Percentiles rank a stretch among this genome's conserved stretches.
phyloP scores from a whole-genome alignment of 2,113 vertebrate species.

The Eubucco bourcierii region DNA sequence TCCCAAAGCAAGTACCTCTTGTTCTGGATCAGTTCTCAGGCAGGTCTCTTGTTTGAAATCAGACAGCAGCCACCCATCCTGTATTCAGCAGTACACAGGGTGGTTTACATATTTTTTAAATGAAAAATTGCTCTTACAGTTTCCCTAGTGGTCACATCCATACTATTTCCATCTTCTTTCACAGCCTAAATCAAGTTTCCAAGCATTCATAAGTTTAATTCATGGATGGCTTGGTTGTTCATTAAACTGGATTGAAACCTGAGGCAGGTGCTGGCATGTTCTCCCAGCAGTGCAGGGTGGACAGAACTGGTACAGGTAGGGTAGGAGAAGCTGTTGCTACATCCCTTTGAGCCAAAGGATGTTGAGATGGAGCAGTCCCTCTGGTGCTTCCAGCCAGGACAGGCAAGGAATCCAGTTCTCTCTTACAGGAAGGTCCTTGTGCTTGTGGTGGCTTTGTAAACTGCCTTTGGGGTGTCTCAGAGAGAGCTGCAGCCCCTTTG shows the following conservation, averaged over 20 bases:
- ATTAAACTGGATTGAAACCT: background rate
- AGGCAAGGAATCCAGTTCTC: background rate
- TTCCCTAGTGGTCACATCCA: fast-evolving
- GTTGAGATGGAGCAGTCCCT: background rate
- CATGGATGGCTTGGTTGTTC: background rate
- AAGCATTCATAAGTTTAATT: background rate
- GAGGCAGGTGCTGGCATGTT: fast-evolving
- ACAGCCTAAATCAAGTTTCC: background rate
- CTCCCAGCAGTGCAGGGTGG: fast-evolving
- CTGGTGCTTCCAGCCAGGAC: fast-evolving
- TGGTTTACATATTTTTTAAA: background rate
- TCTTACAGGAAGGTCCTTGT: fast-evolving
- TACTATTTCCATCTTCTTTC: background rate
- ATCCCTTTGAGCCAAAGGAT: background rate
- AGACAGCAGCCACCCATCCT: background rate
- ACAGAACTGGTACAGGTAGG: background rate
- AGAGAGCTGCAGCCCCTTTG: background rate
- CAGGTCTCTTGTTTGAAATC: background rate
- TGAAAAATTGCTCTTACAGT: background rate
- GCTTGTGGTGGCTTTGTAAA: background rate
- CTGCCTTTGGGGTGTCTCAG: background rate
- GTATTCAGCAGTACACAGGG: background rate
- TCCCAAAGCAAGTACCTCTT: background rate
- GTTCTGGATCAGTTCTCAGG: background rate
- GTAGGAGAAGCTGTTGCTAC: background rate